Evolutionary conservation across 2,888 invertebrate species (phyloP).

Genomic region (Dugesia japonica): DNA sequence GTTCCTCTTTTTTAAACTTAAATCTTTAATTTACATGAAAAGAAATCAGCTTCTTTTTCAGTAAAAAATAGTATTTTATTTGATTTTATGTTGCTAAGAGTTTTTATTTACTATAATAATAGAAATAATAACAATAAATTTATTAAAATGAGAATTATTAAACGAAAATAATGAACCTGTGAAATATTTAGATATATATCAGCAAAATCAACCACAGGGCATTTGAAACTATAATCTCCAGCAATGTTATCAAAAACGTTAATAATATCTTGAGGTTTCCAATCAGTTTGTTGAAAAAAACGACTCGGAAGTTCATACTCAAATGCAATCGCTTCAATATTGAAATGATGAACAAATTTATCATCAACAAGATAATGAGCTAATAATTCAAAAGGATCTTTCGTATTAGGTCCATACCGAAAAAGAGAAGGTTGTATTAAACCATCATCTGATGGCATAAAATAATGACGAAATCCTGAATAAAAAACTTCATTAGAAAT

Average conservation of each 20-base stretch:
- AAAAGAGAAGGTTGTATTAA: background rate
- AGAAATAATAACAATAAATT: background rate
- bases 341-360: conserved; percentile 22
- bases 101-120: too few relatives aligned
- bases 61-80: too few relatives aligned
- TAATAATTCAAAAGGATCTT: conserved; percentile 26
- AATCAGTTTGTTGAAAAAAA: conserved; percentile 3
- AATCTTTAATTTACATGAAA: too few relatives aligned
- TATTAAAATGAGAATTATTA: too few relatives aligned
- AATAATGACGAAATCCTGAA: conserved; percentile 4
- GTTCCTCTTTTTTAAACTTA: too few relatives aligned
- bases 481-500: too few relatives aligned
- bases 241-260: conserved; percentile 76
- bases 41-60: too few relatives aligned
- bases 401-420: background rate
- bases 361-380: conserved; percentile 28
- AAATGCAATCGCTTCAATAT: conserved; percentile 35
- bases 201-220: conserved; percentile 75
- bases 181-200: conserved; percentile 53
- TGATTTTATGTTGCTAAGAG: too few relatives aligned
- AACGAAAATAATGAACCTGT: too few relatives aligned
- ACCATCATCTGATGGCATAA: background rate
- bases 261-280: conserved; percentile 53
- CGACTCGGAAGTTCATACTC: conserved; percentile 36
- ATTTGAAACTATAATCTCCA: conserved; percentile 83